A percentile compares a stretch with the other conserved stretches of the same genome.
These are phyloP conservation scores for Lasioglossum figueresi DNA, from an alignment of 2,888 invertebrate species.

Conservation along the genomic window DNA sequence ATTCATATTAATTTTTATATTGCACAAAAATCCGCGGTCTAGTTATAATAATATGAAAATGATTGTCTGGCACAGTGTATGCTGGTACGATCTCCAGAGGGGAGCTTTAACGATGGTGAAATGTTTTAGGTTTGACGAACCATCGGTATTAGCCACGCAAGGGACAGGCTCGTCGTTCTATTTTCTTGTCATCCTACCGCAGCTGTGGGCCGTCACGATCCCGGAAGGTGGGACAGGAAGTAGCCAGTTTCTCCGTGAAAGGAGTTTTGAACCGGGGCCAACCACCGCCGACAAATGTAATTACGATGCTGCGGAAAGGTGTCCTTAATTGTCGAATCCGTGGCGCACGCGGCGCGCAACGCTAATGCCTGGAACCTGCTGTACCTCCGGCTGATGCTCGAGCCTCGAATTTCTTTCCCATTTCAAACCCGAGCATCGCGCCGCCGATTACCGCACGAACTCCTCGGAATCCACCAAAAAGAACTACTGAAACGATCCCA, in stretches of 20 bases:
- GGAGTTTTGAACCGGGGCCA: slow-evolving; percentile 73
- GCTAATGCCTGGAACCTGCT: slow-evolving; percentile 53
- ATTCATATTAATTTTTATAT: neutral
- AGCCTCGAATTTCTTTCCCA: slow-evolving; percentile 48
- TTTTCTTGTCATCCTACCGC: neutral
- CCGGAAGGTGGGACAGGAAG: slow-evolving; percentile 16
- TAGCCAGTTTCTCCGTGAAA: slow-evolving; percentile 54
- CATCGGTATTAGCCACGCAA: neutral
- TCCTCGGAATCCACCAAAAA: neutral
- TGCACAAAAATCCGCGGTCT: neutral
- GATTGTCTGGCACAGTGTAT: too few species aligned
- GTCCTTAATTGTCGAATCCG: slow-evolving; percentile 72
- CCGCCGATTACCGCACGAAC: neutral
- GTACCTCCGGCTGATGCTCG: slow-evolving; percentile 28
- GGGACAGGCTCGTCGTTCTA: neutral
- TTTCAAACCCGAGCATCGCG: slow-evolving; percentile 2
- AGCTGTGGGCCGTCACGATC: neutral
- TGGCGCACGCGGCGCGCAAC: slow-evolving; percentile 48
- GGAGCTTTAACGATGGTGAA: neutral
- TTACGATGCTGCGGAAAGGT: slow-evolving; percentile 70
- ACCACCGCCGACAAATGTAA: slow-evolving; percentile 67
- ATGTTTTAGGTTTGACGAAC: neutral
- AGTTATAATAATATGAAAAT: too few species aligned
- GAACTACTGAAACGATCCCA: neutral
- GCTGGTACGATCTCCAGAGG: too few species aligned